phyloP scores from a whole-genome alignment of 2,888 invertebrate species.

The Loripinus fragilis region DNA sequence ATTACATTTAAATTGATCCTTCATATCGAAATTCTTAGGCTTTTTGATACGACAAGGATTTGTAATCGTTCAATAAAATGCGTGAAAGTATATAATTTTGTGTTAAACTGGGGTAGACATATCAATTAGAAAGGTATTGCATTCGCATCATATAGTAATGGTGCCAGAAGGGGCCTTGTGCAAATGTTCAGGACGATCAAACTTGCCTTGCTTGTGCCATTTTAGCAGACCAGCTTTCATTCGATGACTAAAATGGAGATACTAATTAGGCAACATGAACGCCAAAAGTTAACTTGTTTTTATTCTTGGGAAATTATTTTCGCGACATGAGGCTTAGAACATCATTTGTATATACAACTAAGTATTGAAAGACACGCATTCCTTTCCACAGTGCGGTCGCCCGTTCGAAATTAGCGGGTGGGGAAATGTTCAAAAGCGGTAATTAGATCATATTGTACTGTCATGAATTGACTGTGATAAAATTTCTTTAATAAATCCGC shows the following conservation, averaged over 20 bases:
- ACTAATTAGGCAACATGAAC: no score
- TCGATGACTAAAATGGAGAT: no score
- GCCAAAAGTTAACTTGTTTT: no score
- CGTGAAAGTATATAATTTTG: neutral
- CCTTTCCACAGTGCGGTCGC: slow-evolving; percentile 40
- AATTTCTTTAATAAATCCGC: neutral
- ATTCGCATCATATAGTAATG: no score
- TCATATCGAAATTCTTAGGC: neutral
- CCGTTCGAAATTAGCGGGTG: slow-evolving; percentile 40
- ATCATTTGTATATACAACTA: no score
- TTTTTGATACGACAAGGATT: neutral
- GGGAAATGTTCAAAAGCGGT: slow-evolving; percentile 56
- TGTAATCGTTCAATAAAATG: neutral
- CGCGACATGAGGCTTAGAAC: no score
- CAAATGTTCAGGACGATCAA: no score
- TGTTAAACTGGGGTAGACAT: neutral
- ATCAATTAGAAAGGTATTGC: no score
- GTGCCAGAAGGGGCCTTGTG: no score
- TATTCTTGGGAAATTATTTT: no score
- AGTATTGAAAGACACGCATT: slow-evolving; percentile 14
- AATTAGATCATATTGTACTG: slow-evolving; percentile 54
- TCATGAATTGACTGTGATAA: slow-evolving; percentile 42
- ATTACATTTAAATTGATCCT: neutral
- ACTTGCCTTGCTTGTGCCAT: no score
- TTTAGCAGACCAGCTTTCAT: no score